phyloP scores from a whole-genome alignment of 2,797 vertebrate genomes.

The Threskiornis aethiopicus region DNA sequence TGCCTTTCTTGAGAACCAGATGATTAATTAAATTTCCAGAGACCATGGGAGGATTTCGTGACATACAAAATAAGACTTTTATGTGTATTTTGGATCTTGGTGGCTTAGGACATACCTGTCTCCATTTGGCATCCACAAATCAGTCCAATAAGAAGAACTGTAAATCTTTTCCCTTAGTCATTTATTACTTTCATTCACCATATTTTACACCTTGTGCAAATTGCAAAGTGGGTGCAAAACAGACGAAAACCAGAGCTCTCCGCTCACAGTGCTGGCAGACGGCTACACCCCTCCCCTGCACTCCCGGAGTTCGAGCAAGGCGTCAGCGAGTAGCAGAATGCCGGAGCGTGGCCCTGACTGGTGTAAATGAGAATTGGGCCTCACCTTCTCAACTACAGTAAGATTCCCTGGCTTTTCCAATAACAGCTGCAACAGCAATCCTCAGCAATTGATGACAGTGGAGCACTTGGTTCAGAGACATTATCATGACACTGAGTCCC shows the following conservation, averaged over 20 bases:
- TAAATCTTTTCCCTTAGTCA: not conserved
- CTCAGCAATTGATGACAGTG: not conserved
- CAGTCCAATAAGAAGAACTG: not conserved
- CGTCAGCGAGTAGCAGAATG: not conserved
- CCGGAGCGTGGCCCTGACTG: too few relatives aligned
- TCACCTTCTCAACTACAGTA: not conserved
- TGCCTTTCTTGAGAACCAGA: not conserved
- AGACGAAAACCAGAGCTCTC: not conserved
- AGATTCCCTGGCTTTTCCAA: not conserved
- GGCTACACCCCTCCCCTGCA: not conserved
- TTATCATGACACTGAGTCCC: not conserved
- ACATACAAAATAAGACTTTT: not conserved
- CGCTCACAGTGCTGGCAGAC: fast-evolving
- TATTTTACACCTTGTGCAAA: not conserved
- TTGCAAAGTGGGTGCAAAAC: not conserved
- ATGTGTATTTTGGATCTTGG: not conserved
- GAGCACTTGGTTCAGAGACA: not conserved
- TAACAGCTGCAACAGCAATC: not conserved
- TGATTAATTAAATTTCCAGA: not conserved
- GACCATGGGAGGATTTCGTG: not conserved
- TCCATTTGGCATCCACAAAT: not conserved
- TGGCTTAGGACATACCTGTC: not conserved
- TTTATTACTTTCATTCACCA: not conserved
- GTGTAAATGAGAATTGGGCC: not conserved
- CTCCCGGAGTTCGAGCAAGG: not conserved